A percentile compares a stretch with the other conserved stretches of the same genome.
Conservation (phyloP, 1,140 invertebrate genomes). For the Drosophila quadrilineata region DNA sequence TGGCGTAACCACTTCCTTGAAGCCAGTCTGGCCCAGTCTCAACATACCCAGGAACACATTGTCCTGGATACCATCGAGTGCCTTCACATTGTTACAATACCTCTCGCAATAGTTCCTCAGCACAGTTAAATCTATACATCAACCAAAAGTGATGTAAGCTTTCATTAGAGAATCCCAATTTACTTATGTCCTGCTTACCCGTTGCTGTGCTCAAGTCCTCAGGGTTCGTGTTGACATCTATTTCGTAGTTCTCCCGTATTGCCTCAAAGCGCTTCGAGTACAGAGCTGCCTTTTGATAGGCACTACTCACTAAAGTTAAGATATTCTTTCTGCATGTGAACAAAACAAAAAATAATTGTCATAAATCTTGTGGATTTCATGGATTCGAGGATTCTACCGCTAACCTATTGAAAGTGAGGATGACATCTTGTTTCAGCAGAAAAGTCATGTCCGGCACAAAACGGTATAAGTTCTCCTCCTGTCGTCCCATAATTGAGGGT, state of each 20-base stretch:
- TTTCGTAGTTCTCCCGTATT: slow-evolving; percentile 86
- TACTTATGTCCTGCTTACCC: slow-evolving; percentile 35
- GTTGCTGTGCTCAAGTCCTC: slow-evolving; percentile 82
- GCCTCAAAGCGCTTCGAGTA: slow-evolving; percentile 86
- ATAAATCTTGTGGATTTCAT: neutral
- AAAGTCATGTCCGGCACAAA: slow-evolving; percentile 83
- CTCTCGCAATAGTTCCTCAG: slow-evolving; percentile 84
- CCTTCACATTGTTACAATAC: slow-evolving; percentile 84
- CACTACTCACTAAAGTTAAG: slow-evolving; percentile 38
- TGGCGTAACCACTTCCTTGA: slow-evolving; percentile 87
- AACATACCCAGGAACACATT: slow-evolving; percentile 86
- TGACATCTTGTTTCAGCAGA: slow-evolving; percentile 83
- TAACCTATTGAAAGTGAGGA: slow-evolving; percentile 82
- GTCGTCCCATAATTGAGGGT: slow-evolving; percentile 85
- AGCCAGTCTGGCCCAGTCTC: slow-evolving; percentile 85
- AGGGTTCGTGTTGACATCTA: slow-evolving; percentile 86
- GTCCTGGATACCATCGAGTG: slow-evolving; percentile 85
- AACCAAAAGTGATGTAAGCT: too few species aligned
- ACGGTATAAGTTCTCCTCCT: slow-evolving; percentile 83
- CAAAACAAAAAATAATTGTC: neutral
- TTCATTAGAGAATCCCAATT: neutral
- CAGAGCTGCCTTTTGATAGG: slow-evolving; percentile 84
- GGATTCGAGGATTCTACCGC: neutral
- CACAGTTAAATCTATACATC: slow-evolving; percentile 81
- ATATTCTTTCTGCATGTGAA: slow-evolving; percentile 47